Evolutionary conservation across 2,797 vertebrate species (phyloP), one percentile per base, ranked within the genome.

Genomic region (Sebastes trivittatus): DNA sequence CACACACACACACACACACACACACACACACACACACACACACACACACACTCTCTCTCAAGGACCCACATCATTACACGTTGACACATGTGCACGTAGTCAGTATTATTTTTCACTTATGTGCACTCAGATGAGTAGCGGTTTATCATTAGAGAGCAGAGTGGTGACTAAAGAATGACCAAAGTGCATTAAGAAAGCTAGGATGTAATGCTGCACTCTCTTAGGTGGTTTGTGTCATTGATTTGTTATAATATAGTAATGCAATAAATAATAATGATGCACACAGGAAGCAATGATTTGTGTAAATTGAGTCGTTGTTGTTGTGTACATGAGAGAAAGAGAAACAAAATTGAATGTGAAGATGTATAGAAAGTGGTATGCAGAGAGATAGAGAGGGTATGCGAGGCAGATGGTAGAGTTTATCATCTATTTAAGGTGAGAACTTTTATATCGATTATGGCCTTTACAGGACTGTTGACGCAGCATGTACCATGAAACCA

Each of bases 381-480:
- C 71, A 30, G 52, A 59, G 25, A 82, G 38, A 52, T 46, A 30
- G 11, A 29, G 11, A 67, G 20, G 55, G 16, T 61, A 5, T 23
- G n/a, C 36, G 22, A 72, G 32, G 64, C 32, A 74, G 61, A 73
- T 65, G 27, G 38, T 61, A 32, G 61, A 81, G 62, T 82, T 73
- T 73, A 30, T 81, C 18, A 59, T 80, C 29, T 75, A 42, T 86
- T 81, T 58, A 69, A 81, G 79, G 79, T 87, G 71, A 86, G 32
- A 77, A 65, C 32, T 64, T 75, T 52, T 58, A 69, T 75, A 90
- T 89, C 83, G 89, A 89, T 90, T 88, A 81, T 80, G 56, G 58
- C 75, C 72, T 70, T 73, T 74, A 72, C 49, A 80, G 66, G 72
- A 87, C 66, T 80, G 71, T 82, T 87, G 83, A 85, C 76, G 68